A percentile compares a stretch with the other conserved stretches of the same genome.
Evolutionary conservation across 2,113 vertebrate genomes (phyloP).

Genomic region (Pomatostomus ruficeps): DNA sequence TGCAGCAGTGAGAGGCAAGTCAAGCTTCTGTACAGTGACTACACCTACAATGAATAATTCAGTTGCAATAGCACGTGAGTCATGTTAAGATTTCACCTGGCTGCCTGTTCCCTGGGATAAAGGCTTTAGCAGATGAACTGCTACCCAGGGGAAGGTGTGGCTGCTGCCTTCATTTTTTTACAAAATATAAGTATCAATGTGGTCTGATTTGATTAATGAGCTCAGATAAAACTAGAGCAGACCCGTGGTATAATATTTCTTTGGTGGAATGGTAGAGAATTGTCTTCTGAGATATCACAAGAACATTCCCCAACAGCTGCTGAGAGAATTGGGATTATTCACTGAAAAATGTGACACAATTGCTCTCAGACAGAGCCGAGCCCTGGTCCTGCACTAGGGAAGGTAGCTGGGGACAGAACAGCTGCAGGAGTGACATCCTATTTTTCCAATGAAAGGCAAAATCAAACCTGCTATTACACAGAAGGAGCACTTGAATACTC

Average conservation of each 20-base stretch:
- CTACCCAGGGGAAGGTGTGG: background rate
- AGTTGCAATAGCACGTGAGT: constrained; percentile 42
- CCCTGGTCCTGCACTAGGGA: background rate
- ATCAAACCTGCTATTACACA: background rate
- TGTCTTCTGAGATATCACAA: background rate
- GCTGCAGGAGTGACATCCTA: background rate
- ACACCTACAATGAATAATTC: constrained; percentile 47
- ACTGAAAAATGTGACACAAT: background rate
- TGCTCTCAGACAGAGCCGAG: background rate
- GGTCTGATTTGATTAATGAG: background rate
- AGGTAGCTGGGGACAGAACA: background rate
- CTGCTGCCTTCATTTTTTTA: background rate
- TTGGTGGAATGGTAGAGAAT: background rate
- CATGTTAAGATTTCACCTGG: background rate
- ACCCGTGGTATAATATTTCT: background rate
- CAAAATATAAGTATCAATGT: background rate
- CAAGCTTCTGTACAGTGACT: constrained; percentile 1
- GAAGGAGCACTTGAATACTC: background rate
- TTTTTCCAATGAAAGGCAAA: background rate
- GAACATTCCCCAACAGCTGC: background rate
- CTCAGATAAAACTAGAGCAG: background rate
- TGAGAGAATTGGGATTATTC: too few relatives aligned
- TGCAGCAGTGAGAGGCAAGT: constrained; percentile 36
- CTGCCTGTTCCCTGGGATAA: background rate
- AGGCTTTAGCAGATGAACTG: background rate